These are phyloP conservation scores for Belonocnema kinseyi DNA, from an alignment of 1,140 invertebrate genomes.

Conservation along the genomic window DNA sequence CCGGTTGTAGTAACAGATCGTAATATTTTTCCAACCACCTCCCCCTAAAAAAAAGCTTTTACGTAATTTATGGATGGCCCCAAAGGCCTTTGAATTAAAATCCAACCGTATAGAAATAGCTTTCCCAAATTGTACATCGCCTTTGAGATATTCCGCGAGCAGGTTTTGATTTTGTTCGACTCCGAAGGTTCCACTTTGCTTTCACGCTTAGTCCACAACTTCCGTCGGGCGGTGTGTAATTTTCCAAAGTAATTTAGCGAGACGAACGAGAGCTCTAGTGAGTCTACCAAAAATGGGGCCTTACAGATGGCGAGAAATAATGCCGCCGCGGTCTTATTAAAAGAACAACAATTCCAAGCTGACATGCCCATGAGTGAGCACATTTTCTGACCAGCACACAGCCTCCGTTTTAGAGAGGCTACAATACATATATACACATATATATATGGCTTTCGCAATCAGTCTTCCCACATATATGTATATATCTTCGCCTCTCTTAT, in stretches of 20 bases:
- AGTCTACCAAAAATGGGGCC: slow-evolving; percentile 25
- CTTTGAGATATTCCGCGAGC: slow-evolving; percentile 30
- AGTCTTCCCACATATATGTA: neutral
- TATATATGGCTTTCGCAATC: slow-evolving; percentile 16
- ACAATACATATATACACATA: too few species aligned
- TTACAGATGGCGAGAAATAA: slow-evolving; percentile 29
- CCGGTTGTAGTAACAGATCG: too few species aligned
- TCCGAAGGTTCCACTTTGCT: slow-evolving; percentile 30
- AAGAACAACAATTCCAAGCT: slow-evolving; percentile 30
- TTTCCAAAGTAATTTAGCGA: slow-evolving; percentile 31
- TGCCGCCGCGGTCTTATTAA: slow-evolving; percentile 27
- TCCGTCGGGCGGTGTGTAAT: slow-evolving; percentile 30
- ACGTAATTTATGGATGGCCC: too few species aligned
- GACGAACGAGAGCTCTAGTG: slow-evolving; percentile 26
- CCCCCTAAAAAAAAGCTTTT: too few species aligned
- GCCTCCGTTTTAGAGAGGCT: slow-evolving; percentile 6
- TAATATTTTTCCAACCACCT: too few species aligned
- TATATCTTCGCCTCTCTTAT: slow-evolving; percentile 1
- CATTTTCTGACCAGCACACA: slow-evolving; percentile 22
- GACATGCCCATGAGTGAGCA: slow-evolving; percentile 23
- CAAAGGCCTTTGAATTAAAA: neutral
- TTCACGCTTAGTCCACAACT: slow-evolving; percentile 28
- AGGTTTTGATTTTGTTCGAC: slow-evolving; percentile 28
- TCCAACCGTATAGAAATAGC: slow-evolving; percentile 12
- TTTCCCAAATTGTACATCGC: slow-evolving; percentile 26